These are phyloP conservation scores for Agrotis clavis DNA, from an alignment of 2,888 invertebrate species.

Conservation along the genomic window DNA sequence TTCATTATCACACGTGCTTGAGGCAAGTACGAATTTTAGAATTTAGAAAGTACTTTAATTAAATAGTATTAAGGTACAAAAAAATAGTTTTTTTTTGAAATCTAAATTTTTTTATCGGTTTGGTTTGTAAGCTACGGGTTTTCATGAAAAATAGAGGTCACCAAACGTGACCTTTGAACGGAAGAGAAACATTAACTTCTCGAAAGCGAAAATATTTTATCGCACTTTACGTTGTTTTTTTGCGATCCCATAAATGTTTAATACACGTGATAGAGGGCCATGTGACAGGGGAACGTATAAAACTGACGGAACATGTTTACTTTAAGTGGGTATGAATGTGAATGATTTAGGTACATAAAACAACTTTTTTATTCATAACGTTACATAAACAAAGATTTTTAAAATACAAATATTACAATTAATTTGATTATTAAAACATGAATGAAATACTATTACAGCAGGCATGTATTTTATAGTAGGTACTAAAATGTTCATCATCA, in stretches of 20 bases:
- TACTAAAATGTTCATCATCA: background rate
- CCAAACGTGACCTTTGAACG: slow-evolving; percentile 51
- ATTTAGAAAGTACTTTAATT: slow-evolving; percentile 29
- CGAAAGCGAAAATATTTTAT: slow-evolving; percentile 37
- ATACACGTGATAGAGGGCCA: background rate
- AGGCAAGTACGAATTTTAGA: slow-evolving; percentile 69
- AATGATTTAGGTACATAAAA: background rate
- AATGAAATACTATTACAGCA: background rate
- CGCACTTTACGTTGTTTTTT: slow-evolving; percentile 16
- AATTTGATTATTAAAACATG: background rate
- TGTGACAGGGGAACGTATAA: background rate
- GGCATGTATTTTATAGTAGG: background rate
- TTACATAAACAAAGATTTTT: background rate
- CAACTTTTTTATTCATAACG: background rate
- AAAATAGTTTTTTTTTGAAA: background rate
- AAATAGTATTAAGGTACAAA: background rate
- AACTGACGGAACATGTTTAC: background rate
- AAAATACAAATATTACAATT: background rate
- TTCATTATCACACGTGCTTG: slow-evolving; percentile 50
- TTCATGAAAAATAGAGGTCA: slow-evolving; percentile 66
- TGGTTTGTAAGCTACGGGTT: slow-evolving; percentile 1
- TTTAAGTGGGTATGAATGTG: background rate
- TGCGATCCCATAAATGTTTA: slow-evolving; percentile 15
- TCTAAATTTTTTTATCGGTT: background rate
- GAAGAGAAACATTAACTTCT: slow-evolving; percentile 50